Base-by-base conservation (phyloP, 2,797 vertebrate species). In the Trematomus bernacchii region DNA sequence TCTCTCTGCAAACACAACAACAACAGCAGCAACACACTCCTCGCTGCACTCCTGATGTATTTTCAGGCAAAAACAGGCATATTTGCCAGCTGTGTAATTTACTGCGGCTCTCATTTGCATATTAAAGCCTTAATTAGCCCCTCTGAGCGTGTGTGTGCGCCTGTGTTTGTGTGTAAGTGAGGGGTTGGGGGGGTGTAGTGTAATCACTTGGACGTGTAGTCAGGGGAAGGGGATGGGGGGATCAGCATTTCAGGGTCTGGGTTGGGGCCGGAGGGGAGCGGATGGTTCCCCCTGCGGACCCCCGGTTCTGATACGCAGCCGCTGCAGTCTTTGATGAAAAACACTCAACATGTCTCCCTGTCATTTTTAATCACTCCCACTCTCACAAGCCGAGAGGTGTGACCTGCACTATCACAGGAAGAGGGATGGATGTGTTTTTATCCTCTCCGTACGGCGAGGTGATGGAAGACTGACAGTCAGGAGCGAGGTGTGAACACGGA, bases 91-190 rank as follows among this genome's bases (percentile, higher is more conserved):
- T 98, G 97, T 95, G 94, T 97, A 98, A 98, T 99, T 97, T 97
- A 96, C 95, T 96, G 94, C 93, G 87, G 92, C 95, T 95, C 96
- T 96, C 95, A 98, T 99, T 99, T 99, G 95, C 98, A 99, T 99
- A 98, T 98, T 98, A 97, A 99, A 95, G 97, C 96, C 96, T 97
- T 99, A 99, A 99, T 99, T 98, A 99, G 97, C 96, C 96, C 97
- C 97, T 97, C 96, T 92, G 97, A 97, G 97, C 95, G 85, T 73
- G 81, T 84, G 84, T 76, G 46, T 47, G 73, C 33, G 65, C 61
- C 43, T 66, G 68, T 66, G 44, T 51, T 4, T 68, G 60, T 70
- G 58, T 53, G 11, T 48, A 46, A 33, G 68, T 55, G 37, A 33
- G 68, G 66, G 58, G 75, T 64, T 74, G 61, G n/a, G 62, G 93